These are phyloP conservation scores for Tenebrio molitor DNA, from an alignment of 1,140 invertebrate species.

Conservation along the genomic window DNA sequence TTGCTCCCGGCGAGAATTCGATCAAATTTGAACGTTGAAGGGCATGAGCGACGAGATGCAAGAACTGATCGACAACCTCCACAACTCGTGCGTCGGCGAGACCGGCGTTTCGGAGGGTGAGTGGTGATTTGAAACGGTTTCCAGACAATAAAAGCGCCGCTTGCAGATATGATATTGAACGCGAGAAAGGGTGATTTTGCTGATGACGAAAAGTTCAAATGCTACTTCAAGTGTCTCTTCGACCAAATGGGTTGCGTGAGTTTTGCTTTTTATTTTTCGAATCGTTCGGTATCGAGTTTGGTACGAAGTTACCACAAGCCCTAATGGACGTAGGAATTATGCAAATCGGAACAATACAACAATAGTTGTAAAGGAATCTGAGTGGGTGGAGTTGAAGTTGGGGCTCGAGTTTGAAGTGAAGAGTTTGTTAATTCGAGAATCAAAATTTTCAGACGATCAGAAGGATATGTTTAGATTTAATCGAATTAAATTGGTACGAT, in stretches of 20 bases:
- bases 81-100: constrained; percentile 58
- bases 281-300: no score
- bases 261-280: not conserved
- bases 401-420: no score
- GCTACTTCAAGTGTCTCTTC: constrained; percentile 22
- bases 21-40: constrained; percentile 38
- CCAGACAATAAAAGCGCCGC: not conserved
- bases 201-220: constrained; percentile 46
- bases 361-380: no score
- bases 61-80: constrained; percentile 53
- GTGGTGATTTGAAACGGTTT: constrained; percentile 31
- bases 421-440: no score
- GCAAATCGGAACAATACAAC: no score
- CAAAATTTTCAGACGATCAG: no score
- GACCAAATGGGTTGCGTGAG: constrained; percentile 32
- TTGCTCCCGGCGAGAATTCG: not conserved
- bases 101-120: constrained; percentile 49
- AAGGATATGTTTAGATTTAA: no score
- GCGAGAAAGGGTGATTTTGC: constrained; percentile 47
- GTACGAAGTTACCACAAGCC: no score
- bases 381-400: no score
- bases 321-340: no score
- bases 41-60: constrained; percentile 57
- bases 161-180: not conserved
- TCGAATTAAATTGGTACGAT: not conserved